Evolutionary conservation across 1,140 invertebrate genomes (phyloP).

Genomic region (Drosophila novamexicana): DNA sequence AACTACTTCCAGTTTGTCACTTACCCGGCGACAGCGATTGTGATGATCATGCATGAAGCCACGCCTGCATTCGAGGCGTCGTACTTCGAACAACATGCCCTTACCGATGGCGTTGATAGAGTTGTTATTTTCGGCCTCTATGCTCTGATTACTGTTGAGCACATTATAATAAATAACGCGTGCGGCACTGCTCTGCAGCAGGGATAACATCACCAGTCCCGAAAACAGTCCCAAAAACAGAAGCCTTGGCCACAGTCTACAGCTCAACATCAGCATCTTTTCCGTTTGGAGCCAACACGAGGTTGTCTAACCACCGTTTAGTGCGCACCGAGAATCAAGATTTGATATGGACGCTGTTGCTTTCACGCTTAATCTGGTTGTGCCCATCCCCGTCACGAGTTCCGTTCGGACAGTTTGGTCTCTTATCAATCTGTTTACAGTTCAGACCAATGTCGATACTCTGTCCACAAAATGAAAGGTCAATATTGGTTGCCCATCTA

Average conservation of each 20-base stretch:
- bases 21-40: conserved; percentile 67
- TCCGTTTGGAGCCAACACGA: conserved; percentile 4
- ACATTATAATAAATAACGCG: conserved; percentile 67
- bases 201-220: neutral
- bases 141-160: conserved; percentile 15
- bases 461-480: neutral
- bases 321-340: neutral
- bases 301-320: conserved; percentile 18
- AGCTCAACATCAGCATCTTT: conserved; percentile 7
- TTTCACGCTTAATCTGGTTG: conserved; percentile 18
- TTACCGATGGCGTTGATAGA: conserved; percentile 32
- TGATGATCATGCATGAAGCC: conserved; percentile 65
- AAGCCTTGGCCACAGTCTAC: neutral
- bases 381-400: neutral
- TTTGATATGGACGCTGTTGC: neutral
- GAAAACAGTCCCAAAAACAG: neutral
- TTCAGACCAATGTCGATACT: neutral
- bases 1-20: conserved; percentile 7
- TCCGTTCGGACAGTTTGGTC: neutral
- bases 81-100: conserved; percentile 57
- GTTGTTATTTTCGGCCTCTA: neutral
- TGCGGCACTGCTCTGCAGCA: conserved; percentile 6
- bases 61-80: conserved; percentile 38
- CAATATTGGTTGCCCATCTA: too few species aligned
- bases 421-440: conserved; percentile 32